These are phyloP conservation scores for Chaetorhynchus papuensis DNA, from an alignment of 2,113 vertebrate genomes.

Conservation along the genomic window DNA sequence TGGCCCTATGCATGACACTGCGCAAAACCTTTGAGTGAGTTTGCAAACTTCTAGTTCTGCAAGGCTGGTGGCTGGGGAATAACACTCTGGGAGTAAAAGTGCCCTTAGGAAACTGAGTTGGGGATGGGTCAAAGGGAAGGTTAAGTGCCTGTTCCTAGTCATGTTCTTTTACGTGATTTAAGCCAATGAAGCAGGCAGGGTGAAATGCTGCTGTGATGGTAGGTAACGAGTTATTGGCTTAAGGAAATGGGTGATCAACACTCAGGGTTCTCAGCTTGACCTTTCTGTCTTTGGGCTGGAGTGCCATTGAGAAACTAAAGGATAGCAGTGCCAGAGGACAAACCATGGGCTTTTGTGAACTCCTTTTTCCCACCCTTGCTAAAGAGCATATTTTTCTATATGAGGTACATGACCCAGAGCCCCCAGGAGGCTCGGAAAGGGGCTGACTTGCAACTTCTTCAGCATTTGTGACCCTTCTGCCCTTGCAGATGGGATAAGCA, in stretches of 20 bases:
- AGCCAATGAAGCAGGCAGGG: not conserved
- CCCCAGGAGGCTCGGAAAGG: not conserved
- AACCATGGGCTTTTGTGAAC: not conserved
- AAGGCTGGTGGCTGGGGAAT: not conserved
- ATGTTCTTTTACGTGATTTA: not conserved
- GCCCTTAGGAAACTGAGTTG: not conserved
- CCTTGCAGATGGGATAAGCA: not conserved
- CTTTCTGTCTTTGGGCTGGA: not conserved
- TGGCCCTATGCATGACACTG: not conserved
- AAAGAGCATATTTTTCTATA: not conserved
- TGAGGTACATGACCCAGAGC: not conserved
- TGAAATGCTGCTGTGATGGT: not conserved
- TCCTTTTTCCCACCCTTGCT: not conserved
- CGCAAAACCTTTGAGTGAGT: not conserved
- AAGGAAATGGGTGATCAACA: not conserved
- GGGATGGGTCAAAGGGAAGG: not conserved
- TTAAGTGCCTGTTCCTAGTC: not conserved
- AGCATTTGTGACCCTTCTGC: not conserved
- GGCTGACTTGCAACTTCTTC: not conserved
- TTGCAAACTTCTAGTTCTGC: not conserved
- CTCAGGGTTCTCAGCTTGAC: not conserved
- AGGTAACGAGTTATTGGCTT: not conserved
- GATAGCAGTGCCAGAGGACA: not conserved
- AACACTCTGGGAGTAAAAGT: not conserved
- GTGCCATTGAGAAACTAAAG: accelerated